Conservation (phyloP, 2,888 invertebrate species). For the Allacma fusca region DNA sequence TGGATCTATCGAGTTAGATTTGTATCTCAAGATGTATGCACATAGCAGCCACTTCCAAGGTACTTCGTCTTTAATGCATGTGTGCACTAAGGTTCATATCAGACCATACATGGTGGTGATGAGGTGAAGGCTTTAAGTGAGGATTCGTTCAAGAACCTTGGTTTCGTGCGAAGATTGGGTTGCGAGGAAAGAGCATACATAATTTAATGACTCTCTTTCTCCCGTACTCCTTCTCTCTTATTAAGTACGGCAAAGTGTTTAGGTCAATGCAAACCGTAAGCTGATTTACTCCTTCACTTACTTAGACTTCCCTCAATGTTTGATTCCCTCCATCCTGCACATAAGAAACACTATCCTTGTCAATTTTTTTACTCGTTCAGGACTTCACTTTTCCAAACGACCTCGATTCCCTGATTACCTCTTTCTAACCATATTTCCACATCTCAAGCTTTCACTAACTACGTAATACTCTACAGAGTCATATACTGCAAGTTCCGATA, state of each 20-base stretch:
- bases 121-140: conserved; percentile 1
- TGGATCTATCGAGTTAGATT: no score
- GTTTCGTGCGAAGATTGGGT: conserved; percentile 23
- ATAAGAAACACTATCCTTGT: conserved; percentile 17
- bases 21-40: no score
- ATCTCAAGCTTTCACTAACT: no score
- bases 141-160: conserved; percentile 28
- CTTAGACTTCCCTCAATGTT: conserved; percentile 1
- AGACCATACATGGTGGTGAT: not conserved
- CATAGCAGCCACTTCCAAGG: no score
- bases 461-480: no score
- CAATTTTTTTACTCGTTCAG: not conserved
- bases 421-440: no score
- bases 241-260: conserved; percentile 39
- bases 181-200: conserved; percentile 30
- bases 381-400: no score
- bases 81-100: not conserved
- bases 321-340: conserved; percentile 30
- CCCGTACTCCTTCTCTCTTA: conserved; percentile 4
- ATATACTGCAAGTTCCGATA: no score
- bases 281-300: conserved; percentile 37
- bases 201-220: conserved; percentile 34
- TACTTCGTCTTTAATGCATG: not conserved
- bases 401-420: no score
- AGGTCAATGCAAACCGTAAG: conserved; percentile 41